Evolutionary conservation across 1,140 invertebrate species (phyloP).

Genomic region (Colletes latitarsis): DNA sequence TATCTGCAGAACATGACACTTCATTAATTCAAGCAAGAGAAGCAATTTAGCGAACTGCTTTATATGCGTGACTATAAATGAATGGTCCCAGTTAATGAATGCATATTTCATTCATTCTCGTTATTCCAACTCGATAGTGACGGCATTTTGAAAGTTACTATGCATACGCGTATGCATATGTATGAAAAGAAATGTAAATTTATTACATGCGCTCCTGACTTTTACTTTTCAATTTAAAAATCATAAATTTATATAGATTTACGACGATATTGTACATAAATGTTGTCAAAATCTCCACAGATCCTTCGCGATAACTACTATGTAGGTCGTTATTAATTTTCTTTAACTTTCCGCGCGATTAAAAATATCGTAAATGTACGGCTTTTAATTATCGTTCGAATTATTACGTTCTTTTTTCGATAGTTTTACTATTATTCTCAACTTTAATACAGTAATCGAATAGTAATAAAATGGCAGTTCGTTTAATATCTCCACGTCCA

Average conservation of each 20-base stretch:
- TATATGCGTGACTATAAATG: not conserved
- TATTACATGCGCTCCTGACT: not conserved
- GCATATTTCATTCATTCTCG: not conserved
- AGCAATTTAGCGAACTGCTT: not conserved
- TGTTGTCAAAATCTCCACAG: not conserved
- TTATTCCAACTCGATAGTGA: not conserved
- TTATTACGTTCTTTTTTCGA: too few relatives aligned
- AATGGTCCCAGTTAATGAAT: not conserved
- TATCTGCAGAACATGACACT: not conserved
- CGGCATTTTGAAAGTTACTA: conserved; percentile 2
- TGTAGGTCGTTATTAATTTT: too few relatives aligned
- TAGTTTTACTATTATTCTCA: too few relatives aligned
- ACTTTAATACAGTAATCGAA: too few relatives aligned
- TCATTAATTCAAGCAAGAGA: not conserved
- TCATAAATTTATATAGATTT: conserved; percentile 6
- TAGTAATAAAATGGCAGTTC: not conserved
- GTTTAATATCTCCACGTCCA: not conserved
- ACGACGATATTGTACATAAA: not conserved
- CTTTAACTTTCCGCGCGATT: too few relatives aligned
- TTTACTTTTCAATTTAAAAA: conserved; percentile 1
- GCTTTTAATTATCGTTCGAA: too few relatives aligned
- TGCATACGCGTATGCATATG: not conserved
- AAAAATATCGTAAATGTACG: too few relatives aligned
- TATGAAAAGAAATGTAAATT: not conserved
- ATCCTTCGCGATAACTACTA: too few relatives aligned